Evolutionary conservation across 30 jellyfish, hydroid and myxozoan species (phyloP).

Genomic region (Clytia hemisphaerica): DNA sequence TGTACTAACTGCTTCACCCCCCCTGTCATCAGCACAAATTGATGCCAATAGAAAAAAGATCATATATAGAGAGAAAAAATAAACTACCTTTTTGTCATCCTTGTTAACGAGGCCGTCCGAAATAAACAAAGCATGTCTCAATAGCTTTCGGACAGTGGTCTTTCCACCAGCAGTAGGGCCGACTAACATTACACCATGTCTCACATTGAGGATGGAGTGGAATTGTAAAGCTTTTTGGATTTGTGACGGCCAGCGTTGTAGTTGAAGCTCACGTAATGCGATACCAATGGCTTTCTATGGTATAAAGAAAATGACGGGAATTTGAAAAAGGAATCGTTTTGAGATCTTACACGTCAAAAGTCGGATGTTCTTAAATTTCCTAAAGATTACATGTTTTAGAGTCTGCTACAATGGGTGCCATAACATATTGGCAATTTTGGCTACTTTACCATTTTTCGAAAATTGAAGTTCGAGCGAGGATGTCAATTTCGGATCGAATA

Average conservation of each 20-base stretch:
- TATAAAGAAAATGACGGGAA: too few species aligned
- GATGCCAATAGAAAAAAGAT: not conserved
- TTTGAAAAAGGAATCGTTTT: too few species aligned
- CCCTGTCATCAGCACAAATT: too few species aligned
- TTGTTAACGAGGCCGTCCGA: conserved; percentile 36
- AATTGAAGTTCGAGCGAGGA: too few species aligned
- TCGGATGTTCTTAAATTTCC: too few species aligned
- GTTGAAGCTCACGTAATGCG: conserved; percentile 56
- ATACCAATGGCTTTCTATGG: conserved; percentile 63
- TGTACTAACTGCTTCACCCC: too few species aligned
- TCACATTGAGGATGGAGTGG: conserved; percentile 51
- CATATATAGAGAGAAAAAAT: not conserved
- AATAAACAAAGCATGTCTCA: conserved; percentile 43
- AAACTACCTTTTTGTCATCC: conserved; percentile 1
- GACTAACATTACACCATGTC: conserved; percentile 88
- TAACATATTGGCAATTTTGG: too few species aligned
- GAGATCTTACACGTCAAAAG: too few species aligned
- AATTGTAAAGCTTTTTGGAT: conserved; percentile 57
- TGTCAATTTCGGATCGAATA: too few species aligned
- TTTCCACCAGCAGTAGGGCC: conserved; percentile 92
- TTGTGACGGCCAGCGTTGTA: conserved; percentile 80
- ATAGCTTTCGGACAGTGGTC: conserved; percentile 67
- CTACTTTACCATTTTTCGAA: too few species aligned
- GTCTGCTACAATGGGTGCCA: too few species aligned
- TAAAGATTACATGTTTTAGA: too few species aligned